Evolutionary conservation across 2,113 vertebrate species (phyloP), one percentile per base, ranked within the genome.

Genomic region (Onychostruthus taczanowskii): DNA sequence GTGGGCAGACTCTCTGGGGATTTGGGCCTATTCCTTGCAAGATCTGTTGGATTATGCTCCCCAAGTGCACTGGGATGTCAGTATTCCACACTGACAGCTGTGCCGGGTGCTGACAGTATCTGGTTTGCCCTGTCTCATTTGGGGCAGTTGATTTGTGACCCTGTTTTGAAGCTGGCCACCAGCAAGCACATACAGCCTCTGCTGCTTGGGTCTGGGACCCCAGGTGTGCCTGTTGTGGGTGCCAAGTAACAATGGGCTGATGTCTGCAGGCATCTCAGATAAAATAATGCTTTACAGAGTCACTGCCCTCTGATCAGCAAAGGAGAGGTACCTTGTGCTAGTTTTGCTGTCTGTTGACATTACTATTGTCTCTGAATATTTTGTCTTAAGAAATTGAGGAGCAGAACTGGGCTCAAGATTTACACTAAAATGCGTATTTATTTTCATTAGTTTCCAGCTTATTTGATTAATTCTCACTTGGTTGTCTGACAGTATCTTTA

Each of bases 1-100:
- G 14, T n/a, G n/a, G 39, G 11, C 49, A 87, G 46, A 24, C 16
- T 12, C 10, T 61, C n/a, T 49, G 73, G 26, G 23, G 10, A 37
- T 89, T 85, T 30, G 44, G 62, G 14, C 10, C 6, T 35, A 7
- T 53, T 79, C 18, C 37, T 70, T 63, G 46, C 27, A 33, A 28
- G 21, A 27, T 49, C 2, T 6, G 18, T 13, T 83, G 44, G 62
- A 18, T 49, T 77, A 5, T 20, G 62, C 35, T 75, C 33, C 30
- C 11, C 0, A 0, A 27, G 33, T 7, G 8, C n/a, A 2, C 6
- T 64, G 49, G 27, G 58, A 6, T 59, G 67, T 64, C 41, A 7
- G 0, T 44, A 19, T 5, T 17, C 53, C 13, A 2, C 8, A 0
- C 12, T 4, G 22, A 4, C 1, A 0, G 0, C 74, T 66, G 50